Base-by-base conservation (phyloP, 92 coral and sea anemone genomes). In the Metridium senile region DNA sequence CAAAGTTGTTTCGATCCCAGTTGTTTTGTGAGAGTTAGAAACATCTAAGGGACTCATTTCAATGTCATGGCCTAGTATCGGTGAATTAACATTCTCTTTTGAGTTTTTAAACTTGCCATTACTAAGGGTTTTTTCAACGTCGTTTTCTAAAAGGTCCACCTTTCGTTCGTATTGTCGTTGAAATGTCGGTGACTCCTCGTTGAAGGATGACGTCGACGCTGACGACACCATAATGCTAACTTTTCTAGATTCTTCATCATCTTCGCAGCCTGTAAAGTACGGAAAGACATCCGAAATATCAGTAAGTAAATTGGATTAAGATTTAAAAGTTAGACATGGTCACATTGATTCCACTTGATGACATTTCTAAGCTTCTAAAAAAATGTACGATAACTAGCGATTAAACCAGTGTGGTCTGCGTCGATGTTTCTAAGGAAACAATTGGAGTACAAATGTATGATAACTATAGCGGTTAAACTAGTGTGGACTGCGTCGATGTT, bases 161-260 rank as follows among this genome's bases (percentile, higher is more conserved):
- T 29, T 25, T 13, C 49, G 23, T 52, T 70, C 63, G 18, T 17
- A 0, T 8, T 52, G 33, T n/a, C 68, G 66, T 11, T 26, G 28
- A 28, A 79, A 30, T 1, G 84, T 68, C 32, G 84, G 84, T 10
- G 84, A 79, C 1, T 45, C 84, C 25, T 68, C 82, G 35, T 77
- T 67, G 70, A 68, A 31, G 13, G 84, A 79, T 10, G 84, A 79
- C 17, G 84, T 66, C 33, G 84, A 79, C 16, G 66, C 72, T 39
- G 84, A 79, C 1, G 84, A 79, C 16, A 79, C 84, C 84, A 79
- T 79, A 35, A 79, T 79, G 49, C 77, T 79, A 29, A 79, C 57
- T 32, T 79, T 79, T n/a, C 62, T 22, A 21, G 76, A 49, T 0
- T 68, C 76, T 8, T 79, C 84, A 2, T 78, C 82, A 26, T 78